Conservation (phyloP, 2,113 vertebrate species). For the Aleadryas rufinucha region DNA sequence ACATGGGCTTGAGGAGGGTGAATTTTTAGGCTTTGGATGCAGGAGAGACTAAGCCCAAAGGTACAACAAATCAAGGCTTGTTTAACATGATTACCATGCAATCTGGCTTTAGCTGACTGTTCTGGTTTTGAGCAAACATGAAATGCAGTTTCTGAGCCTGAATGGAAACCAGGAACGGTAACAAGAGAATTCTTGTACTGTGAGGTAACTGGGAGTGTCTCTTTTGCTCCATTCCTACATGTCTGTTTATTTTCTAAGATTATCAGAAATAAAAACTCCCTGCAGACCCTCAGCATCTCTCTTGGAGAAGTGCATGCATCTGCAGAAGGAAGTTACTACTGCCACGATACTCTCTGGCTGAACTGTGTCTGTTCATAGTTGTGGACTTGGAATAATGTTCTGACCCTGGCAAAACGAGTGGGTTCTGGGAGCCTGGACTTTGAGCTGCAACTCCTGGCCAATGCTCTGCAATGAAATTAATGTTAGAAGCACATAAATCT, state of each 20-base stretch:
- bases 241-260: background rate
- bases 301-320: background rate
- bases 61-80: conserved; percentile 27
- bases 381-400: background rate
- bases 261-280: background rate
- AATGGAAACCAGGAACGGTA: background rate
- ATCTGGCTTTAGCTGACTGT: background rate
- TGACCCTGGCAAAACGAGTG: background rate
- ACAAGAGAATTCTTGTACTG: background rate
- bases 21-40: background rate
- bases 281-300: background rate
- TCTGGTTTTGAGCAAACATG: background rate
- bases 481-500: background rate
- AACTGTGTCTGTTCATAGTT: background rate
- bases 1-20: background rate
- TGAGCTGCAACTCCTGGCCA: accelerated
- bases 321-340: background rate
- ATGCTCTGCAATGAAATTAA: background rate
- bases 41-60: conserved; percentile 2
- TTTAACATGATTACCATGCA: background rate
- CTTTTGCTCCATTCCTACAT: background rate
- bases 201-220: background rate
- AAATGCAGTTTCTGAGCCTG: background rate
- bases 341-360: background rate
- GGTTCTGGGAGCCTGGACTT: background rate